These are phyloP conservation scores for Hyles vespertilio DNA, from an alignment of 1,140 invertebrate genomes.

Conservation along the genomic window DNA sequence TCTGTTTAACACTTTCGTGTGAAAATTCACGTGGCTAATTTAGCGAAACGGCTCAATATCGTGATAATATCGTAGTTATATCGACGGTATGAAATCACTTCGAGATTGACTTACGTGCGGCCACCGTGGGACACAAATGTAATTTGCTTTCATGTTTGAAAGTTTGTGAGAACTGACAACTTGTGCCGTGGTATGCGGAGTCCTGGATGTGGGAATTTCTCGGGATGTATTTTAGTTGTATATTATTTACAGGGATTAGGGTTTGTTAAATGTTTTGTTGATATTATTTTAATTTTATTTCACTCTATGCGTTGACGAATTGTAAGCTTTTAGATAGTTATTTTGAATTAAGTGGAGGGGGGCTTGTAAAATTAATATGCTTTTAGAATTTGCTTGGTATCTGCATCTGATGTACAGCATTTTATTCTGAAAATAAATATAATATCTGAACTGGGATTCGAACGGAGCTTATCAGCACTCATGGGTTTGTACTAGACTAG, in stretches of 20 bases:
- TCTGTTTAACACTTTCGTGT: constrained; percentile 11
- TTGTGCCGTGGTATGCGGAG: background rate
- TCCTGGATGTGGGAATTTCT: background rate
- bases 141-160: constrained; percentile 38
- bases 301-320: too few species aligned
- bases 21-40: constrained; percentile 25
- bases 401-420: too few species aligned
- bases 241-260: background rate
- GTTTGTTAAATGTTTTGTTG: too few species aligned
- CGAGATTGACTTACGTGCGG: constrained; percentile 46
- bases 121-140: constrained; percentile 26
- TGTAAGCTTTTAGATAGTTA: too few species aligned
- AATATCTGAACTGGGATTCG: too few species aligned
- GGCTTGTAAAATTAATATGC: too few species aligned
- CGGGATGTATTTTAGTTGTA: background rate
- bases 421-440: too few species aligned
- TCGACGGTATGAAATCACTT: constrained; percentile 30
- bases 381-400: too few species aligned
- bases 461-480: too few species aligned
- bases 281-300: too few species aligned
- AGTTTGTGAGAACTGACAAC: constrained; percentile 20
- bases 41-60: constrained; percentile 17
- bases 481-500: too few species aligned
- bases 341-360: too few species aligned
- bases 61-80: constrained; percentile 14